phyloP scores from a whole-genome alignment of 2,113 vertebrate species.

The Otis tarda region DNA sequence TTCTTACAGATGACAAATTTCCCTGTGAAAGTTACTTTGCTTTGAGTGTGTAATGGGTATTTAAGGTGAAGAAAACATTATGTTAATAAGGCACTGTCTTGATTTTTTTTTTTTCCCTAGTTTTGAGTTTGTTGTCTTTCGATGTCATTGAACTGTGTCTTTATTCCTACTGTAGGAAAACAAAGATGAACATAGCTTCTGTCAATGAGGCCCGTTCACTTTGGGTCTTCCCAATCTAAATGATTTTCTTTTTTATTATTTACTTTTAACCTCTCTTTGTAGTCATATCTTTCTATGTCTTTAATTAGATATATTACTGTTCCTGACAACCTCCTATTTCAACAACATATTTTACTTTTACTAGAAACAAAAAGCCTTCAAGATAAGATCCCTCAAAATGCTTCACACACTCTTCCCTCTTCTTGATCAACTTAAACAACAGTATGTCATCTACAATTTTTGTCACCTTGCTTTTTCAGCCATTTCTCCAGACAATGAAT shows the following conservation, averaged over 20 bases:
- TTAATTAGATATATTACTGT: neutral
- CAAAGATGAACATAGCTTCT: neutral
- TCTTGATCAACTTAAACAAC: neutral
- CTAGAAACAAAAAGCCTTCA: neutral
- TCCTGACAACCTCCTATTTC: neutral
- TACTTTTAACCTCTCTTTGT: neutral
- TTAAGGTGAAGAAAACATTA: constrained; percentile 8
- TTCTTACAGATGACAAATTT: neutral
- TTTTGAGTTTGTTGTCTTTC: constrained; percentile 4
- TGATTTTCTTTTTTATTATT: neutral
- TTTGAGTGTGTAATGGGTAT: neutral
- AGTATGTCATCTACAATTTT: neutral
- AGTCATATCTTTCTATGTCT: neutral
- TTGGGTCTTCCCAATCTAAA: neutral
- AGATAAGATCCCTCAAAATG: neutral
- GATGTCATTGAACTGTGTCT: neutral
- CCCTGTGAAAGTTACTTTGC: neutral
- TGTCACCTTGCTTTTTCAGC: constrained; percentile 22
- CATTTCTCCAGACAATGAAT: constrained; percentile 10
- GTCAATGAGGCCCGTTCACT: neutral
- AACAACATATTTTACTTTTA: neutral
- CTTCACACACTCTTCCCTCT: neutral
- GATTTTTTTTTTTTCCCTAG: neutral
- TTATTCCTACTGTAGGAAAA: neutral
- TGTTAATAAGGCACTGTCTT: neutral